Evolutionary conservation across 2,797 vertebrate genomes (phyloP).

Genomic region (Sylvia borin): DNA sequence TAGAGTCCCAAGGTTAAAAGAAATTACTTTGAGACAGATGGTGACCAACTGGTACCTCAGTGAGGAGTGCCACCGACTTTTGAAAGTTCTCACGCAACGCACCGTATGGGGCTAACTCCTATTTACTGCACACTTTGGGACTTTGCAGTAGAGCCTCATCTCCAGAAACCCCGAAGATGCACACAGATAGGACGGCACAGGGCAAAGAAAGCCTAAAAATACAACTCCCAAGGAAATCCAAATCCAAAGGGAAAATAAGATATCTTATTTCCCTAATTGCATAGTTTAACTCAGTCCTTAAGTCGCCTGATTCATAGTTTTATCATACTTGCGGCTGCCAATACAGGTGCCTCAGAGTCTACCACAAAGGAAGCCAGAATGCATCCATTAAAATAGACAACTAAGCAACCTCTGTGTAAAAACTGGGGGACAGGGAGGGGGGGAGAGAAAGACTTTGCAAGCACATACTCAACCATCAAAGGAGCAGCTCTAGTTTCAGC

Average conservation of each 20-base stretch:
- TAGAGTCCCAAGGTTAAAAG: slow-evolving; percentile 15
- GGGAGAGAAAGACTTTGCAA: neutral
- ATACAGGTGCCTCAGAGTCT: slow-evolving; percentile 30
- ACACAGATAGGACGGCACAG: rapidly evolving
- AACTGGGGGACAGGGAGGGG: rapidly evolving
- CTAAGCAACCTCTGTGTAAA: neutral
- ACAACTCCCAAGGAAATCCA: neutral
- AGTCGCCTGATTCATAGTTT: neutral
- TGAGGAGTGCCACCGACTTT: neutral
- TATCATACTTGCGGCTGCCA: slow-evolving; percentile 18
- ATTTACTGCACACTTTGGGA: neutral
- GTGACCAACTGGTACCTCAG: slow-evolving; percentile 19
- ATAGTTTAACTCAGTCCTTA: neutral
- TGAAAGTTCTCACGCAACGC: neutral
- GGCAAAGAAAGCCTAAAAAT: neutral
- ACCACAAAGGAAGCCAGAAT: neutral
- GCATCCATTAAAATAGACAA: neutral
- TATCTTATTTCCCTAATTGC: slow-evolving; percentile 1
- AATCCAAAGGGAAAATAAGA: neutral
- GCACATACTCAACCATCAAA: slow-evolving; percentile 41
- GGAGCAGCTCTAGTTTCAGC: slow-evolving; percentile 24
- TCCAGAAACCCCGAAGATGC: neutral
- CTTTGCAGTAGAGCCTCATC: neutral
- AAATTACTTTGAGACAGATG: neutral
- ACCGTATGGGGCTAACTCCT: neutral